Percentiles rank a stretch among this genome's conserved stretches.
Evolutionary conservation across 2,113 vertebrate species (phyloP).

Genomic region (Eira barbara): DNA sequence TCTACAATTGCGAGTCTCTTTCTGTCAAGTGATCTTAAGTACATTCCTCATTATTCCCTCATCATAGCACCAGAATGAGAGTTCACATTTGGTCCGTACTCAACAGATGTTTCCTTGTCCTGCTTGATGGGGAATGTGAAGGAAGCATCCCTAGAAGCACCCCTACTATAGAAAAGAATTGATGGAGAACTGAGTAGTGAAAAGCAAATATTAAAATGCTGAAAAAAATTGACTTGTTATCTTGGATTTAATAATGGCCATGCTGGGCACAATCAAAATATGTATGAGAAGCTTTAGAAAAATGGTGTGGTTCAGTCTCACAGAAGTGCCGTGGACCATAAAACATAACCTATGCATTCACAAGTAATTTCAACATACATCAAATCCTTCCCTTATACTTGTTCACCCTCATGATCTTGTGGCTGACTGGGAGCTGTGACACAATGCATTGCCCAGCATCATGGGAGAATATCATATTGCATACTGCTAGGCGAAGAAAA

Average conservation of each 20-base stretch:
- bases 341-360: constrained; percentile 43
- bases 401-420: neutral
- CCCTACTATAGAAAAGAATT: neutral
- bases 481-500: neutral
- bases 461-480: neutral
- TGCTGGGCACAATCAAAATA: neutral
- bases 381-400: neutral
- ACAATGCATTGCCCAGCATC: neutral
- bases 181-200: neutral
- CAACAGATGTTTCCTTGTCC: neutral
- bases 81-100: neutral
- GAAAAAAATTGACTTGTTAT: neutral
- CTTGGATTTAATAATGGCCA: constrained; percentile 32
- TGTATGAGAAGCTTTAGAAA: neutral
- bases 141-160: neutral
- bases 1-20: neutral
- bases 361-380: constrained; percentile 27
- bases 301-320: neutral
- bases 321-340: neutral
- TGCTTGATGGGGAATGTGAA: neutral
- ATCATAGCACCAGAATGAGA: neutral
- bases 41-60: neutral
- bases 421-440: neutral
- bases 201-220: constrained; percentile 19
- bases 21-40: neutral